These are phyloP conservation scores for Apus apus DNA, from an alignment of 2,113 vertebrate species.

Conservation along the genomic window DNA sequence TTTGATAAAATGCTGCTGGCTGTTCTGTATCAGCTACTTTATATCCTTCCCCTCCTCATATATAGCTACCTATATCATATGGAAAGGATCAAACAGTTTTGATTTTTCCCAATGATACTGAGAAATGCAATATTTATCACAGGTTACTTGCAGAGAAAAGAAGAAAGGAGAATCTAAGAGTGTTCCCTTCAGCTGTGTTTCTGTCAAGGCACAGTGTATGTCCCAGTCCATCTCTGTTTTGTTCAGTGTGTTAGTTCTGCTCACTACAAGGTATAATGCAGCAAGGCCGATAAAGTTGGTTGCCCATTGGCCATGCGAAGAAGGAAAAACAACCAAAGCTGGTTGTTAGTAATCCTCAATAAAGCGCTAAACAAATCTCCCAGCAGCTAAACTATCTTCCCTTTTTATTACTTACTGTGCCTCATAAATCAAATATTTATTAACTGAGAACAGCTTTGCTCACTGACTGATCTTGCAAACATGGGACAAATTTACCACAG, in stretches of 20 bases:
- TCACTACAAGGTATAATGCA: constrained; percentile 26
- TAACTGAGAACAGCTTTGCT: constrained; percentile 77
- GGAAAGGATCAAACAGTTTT: constrained; percentile 78
- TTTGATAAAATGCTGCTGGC: constrained; percentile 74
- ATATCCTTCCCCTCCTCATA: constrained; percentile 10
- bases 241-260: constrained; percentile 40
- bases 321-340: constrained; percentile 61
- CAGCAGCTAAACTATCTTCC: constrained; percentile 73
- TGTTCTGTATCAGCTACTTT: constrained; percentile 51
- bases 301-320: constrained; percentile 61
- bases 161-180: constrained; percentile 77
- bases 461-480: constrained; percentile 71
- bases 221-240: constrained; percentile 52
- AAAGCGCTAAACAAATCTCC: constrained; percentile 74
- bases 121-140: constrained; percentile 85
- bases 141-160: constrained; percentile 73
- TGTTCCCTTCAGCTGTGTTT: constrained; percentile 76
- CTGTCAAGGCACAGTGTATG: constrained; percentile 36
- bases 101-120: constrained; percentile 71
- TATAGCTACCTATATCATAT: constrained; percentile 73
- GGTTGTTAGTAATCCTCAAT: constrained; percentile 64
- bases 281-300: constrained; percentile 48
- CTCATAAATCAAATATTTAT: constrained; percentile 83
- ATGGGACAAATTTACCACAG: constrained; percentile 58
- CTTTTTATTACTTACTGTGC: constrained; percentile 73